These are phyloP conservation scores for Lasiurus borealis DNA, from an alignment of 2,113 vertebrate genomes.

Conservation along the genomic window DNA sequence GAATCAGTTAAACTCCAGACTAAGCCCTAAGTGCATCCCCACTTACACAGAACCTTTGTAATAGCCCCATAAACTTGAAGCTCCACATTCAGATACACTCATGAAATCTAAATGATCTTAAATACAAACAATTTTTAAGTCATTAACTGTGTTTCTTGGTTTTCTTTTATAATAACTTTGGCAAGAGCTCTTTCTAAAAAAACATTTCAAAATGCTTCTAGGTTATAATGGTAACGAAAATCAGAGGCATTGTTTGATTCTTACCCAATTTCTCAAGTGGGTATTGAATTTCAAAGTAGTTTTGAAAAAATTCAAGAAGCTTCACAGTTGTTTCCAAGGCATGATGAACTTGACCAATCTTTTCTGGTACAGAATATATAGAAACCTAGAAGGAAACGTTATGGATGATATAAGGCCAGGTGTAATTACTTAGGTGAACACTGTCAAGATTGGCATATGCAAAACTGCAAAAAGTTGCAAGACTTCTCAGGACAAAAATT, in stretches of 20 bases:
- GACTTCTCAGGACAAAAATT: not conserved
- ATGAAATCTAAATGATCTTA: slow-evolving; percentile 2
- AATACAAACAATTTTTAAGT: slow-evolving; percentile 24
- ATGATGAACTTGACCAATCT: slow-evolving; percentile 89
- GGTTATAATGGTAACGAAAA: not conserved
- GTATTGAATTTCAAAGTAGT: slow-evolving; percentile 92
- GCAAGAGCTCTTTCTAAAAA: not conserved
- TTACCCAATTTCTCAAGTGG: slow-evolving; percentile 96
- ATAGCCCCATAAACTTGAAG: slow-evolving; percentile 15
- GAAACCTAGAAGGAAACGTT: slow-evolving; percentile 89
- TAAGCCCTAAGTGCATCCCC: not conserved
- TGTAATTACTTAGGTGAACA: not conserved
- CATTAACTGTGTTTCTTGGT: slow-evolving; percentile 26
- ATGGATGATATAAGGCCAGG: not conserved
- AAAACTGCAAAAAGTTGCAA: not conserved
- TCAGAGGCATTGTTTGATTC: slow-evolving; percentile 30
- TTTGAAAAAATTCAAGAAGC: slow-evolving; percentile 94
- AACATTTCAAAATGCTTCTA: slow-evolving; percentile 22
- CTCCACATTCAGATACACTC: not conserved
- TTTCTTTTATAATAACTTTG: slow-evolving; percentile 32
- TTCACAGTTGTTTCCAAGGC: slow-evolving; percentile 90
- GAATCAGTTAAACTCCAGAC: not conserved
- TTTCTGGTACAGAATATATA: slow-evolving; percentile 92
- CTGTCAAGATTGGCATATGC: not conserved
- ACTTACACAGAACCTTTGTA: not conserved